Evolutionary conservation across 2,888 invertebrate species (phyloP).

Genomic region (Calliphora vomitoria): DNA sequence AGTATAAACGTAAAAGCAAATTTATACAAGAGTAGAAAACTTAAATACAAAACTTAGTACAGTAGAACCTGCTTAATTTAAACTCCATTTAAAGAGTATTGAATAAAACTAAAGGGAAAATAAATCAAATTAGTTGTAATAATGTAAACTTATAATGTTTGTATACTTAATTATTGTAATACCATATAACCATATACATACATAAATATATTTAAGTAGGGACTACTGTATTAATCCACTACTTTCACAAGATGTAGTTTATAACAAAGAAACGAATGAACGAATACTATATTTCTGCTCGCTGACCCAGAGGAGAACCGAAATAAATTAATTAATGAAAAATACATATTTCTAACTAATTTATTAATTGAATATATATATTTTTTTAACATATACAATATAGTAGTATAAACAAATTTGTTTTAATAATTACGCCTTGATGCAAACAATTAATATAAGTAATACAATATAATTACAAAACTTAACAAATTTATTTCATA

Average conservation of each 20-base stretch:
- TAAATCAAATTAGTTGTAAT: too few relatives aligned
- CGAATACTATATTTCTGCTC: background rate
- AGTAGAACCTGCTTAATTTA: too few relatives aligned
- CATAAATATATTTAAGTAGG: slow-evolving; percentile 7
- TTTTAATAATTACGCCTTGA: slow-evolving; percentile 45
- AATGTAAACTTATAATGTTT: too few relatives aligned
- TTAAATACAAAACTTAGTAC: too few relatives aligned
- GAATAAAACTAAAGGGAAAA: too few relatives aligned
- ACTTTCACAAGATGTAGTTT: too few relatives aligned
- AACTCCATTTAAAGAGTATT: too few relatives aligned
- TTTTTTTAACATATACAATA: slow-evolving; percentile 34
- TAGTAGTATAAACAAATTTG: background rate
- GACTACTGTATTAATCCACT: background rate
- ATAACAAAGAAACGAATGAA: background rate
- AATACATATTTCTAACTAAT: slow-evolving; percentile 1
- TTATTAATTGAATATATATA: slow-evolving; percentile 30
- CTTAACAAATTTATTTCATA: background rate
- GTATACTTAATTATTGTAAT: too few relatives aligned
- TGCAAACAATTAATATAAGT: slow-evolving; percentile 1
- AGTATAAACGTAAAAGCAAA: background rate
- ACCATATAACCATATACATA: too few relatives aligned
- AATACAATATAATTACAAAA: background rate
- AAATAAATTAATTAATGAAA: background rate
- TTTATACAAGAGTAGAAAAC: too few relatives aligned
- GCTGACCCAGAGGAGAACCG: background rate